A percentile compares a stretch with the other conserved stretches of the same genome.
Conservation (phyloP, 2,797 vertebrate species). For the Carduelis carduelis region DNA sequence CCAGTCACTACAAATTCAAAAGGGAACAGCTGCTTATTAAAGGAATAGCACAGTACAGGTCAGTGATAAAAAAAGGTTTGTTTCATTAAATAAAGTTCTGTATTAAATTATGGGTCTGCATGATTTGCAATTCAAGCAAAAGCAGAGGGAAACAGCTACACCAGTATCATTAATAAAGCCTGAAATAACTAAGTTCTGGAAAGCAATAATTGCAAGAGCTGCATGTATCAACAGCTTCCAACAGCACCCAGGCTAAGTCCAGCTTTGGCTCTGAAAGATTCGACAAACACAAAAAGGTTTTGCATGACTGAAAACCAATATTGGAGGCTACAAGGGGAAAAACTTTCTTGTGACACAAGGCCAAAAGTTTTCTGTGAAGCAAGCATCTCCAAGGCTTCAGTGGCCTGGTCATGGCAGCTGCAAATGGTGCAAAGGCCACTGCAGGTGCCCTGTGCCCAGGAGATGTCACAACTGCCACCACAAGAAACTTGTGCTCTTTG, state of each 20-base stretch:
- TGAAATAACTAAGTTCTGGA: not conserved
- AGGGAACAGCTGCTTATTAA: not conserved
- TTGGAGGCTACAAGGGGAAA: not conserved
- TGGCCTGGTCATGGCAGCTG: not conserved
- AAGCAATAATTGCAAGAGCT: not conserved
- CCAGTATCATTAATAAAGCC: not conserved
- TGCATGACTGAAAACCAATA: rapidly evolving
- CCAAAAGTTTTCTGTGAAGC: not conserved
- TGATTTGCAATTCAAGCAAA: not conserved
- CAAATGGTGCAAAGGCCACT: too few species aligned
- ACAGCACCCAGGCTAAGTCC: not conserved
- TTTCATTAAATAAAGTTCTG: not conserved
- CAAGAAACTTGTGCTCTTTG: rapidly evolving
- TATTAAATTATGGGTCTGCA: not conserved
- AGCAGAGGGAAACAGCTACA: not conserved
- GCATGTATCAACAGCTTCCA: not conserved
- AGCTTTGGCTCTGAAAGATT: not conserved
- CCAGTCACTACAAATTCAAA: not conserved
- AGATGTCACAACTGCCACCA: not conserved
- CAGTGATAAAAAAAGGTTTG: not conserved
- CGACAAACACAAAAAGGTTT: not conserved
- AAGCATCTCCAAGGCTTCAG: not conserved
- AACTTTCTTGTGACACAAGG: not conserved
- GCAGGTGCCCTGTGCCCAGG: not conserved
- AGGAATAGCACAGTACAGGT: not conserved